Evolutionary conservation across 2,888 invertebrate species (phyloP).

Genomic region (Notocelia uddmanniana): DNA sequence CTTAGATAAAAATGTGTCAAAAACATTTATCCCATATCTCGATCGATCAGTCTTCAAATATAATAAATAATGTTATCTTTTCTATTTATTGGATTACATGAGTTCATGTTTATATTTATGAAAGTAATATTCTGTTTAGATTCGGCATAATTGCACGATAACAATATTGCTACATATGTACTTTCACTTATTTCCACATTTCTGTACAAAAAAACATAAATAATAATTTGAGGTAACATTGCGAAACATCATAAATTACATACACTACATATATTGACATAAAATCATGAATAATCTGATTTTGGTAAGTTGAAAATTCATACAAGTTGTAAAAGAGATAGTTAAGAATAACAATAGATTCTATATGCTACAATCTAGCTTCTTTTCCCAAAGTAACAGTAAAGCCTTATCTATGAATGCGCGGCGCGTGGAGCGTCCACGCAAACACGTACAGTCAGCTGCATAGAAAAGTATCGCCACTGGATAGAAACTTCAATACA

Average conservation of each 20-base stretch:
- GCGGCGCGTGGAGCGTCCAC: background rate
- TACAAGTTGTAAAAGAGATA: slow-evolving; percentile 17
- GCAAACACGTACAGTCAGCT: background rate
- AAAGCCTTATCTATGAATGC: background rate
- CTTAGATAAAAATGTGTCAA: slow-evolving; percentile 62
- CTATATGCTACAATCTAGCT: slow-evolving; percentile 34
- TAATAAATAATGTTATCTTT: slow-evolving; percentile 42
- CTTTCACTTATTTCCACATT: slow-evolving; percentile 13
- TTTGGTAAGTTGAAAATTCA: slow-evolving; percentile 29
- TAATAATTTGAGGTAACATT: slow-evolving; percentile 40
- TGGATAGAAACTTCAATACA: background rate
- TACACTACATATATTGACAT: slow-evolving; percentile 15
- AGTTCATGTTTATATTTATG: slow-evolving; percentile 35
- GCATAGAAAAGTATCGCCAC: background rate
- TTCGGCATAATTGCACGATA: slow-evolving; percentile 32
- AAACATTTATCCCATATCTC: slow-evolving; percentile 59
- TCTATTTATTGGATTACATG: slow-evolving; percentile 29
- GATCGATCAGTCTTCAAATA: slow-evolving; percentile 59
- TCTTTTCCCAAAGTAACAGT: slow-evolving; percentile 11
- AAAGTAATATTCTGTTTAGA: slow-evolving; percentile 34
- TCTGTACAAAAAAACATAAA: slow-evolving; percentile 20
- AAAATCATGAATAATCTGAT: slow-evolving; percentile 21
- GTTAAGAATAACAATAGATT: slow-evolving; percentile 20
- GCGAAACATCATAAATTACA: slow-evolving; percentile 38
- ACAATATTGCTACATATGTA: slow-evolving; percentile 35